These are phyloP conservation scores for Sternarchorhynchus goeldii DNA, from an alignment of 2,797 vertebrate genomes.

Conservation along the genomic window DNA sequence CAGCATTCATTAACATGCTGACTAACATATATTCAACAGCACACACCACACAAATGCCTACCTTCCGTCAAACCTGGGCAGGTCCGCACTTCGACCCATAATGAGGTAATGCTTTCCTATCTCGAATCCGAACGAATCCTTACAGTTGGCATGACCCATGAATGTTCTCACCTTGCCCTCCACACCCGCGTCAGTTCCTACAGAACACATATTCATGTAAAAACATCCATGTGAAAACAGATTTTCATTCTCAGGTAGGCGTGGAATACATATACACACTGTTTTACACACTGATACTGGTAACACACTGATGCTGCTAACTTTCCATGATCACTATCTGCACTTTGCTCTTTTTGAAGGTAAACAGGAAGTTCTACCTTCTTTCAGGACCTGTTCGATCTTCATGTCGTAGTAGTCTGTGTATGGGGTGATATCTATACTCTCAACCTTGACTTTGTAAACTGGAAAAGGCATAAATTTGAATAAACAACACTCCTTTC, in stretches of 20 bases:
- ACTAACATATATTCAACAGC: too few species aligned
- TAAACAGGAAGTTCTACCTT: constrained; percentile 37
- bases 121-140: constrained; percentile 54
- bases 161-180: constrained; percentile 58
- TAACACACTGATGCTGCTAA: too few species aligned
- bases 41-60: not conserved
- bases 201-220: constrained; percentile 16
- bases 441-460: constrained; percentile 46
- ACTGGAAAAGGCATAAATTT: constrained; percentile 30
- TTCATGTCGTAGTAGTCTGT: constrained; percentile 51
- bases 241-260: too few species aligned
- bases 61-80: constrained; percentile 42
- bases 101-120: constrained; percentile 67
- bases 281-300: too few species aligned
- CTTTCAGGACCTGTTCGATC: constrained; percentile 49
- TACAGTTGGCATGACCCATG: constrained; percentile 68
- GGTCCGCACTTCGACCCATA: constrained; percentile 70
- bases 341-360: not conserved
- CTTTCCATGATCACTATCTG: not conserved
- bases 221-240: too few species aligned
- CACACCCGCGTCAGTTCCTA: constrained; percentile 65
- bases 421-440: not conserved
- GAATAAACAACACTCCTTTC: not conserved
- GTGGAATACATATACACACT: too few species aligned
- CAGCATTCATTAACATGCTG: too few species aligned